Percentiles rank a stretch among this genome's conserved stretches.
Evolutionary conservation across 1,140 invertebrate species (phyloP).

Genomic region (Papilio machaon): DNA sequence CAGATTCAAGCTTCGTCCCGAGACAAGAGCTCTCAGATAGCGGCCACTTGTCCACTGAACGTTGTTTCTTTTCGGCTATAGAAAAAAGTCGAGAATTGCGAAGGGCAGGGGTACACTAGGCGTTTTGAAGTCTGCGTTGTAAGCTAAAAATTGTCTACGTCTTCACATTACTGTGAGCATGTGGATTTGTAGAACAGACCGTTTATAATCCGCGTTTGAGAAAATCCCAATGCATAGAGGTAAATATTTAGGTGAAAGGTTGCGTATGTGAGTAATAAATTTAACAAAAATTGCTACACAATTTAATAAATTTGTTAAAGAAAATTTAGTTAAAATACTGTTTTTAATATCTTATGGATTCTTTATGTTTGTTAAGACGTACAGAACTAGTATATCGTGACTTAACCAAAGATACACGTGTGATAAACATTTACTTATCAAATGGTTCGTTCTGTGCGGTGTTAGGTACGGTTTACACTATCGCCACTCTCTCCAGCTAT

Average conservation of each 20-base stretch:
- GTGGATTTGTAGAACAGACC: too few species aligned
- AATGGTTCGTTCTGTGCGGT: neutral
- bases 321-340: too few species aligned
- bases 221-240: too few species aligned
- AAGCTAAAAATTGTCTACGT: too few species aligned
- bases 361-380: too few species aligned
- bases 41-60: constrained; percentile 57
- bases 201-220: too few species aligned
- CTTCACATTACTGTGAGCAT: too few species aligned
- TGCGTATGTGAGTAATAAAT: neutral
- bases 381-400: neutral
- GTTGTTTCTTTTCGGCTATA: constrained; percentile 55
- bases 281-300: neutral
- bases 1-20: constrained; percentile 50
- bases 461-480: constrained; percentile 14
- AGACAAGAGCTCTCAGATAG: constrained; percentile 50
- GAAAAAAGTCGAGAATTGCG: constrained; percentile 67
- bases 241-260: too few species aligned
- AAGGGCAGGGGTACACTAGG: constrained; percentile 40
- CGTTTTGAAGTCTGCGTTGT: too few species aligned
- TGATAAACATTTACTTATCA: neutral
- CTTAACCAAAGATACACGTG: neutral
- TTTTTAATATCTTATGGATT: neutral
- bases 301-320: neutral
- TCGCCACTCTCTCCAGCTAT: neutral